Evolutionary conservation across 2,113 vertebrate species (phyloP).

Genomic region (Pomatostomus ruficeps): DNA sequence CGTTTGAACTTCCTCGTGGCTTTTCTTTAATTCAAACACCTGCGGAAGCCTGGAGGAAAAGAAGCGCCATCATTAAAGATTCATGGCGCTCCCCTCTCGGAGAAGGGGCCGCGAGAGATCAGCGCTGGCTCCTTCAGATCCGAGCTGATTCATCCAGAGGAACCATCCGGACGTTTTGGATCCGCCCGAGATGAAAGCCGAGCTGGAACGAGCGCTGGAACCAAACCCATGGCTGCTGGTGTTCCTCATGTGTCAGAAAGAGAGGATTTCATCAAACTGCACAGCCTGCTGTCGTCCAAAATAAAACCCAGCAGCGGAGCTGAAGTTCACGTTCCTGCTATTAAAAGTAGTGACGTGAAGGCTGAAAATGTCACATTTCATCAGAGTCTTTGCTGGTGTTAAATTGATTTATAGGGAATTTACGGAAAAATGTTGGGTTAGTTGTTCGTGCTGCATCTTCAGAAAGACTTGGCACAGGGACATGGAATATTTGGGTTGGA

Average conservation of each 20-base stretch:
- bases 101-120: neutral
- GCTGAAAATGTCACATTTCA: neutral
- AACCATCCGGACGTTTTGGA: neutral
- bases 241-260: conserved; percentile 21
- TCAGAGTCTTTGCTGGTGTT: neutral
- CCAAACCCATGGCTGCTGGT: neutral
- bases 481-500: neutral
- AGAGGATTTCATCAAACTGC: neutral
- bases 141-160: conserved; percentile 39
- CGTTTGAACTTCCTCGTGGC: neutral
- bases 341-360: neutral
- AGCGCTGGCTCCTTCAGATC: neutral
- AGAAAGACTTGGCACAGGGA: neutral
- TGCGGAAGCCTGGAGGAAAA: neutral
- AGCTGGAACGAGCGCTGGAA: neutral
- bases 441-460: neutral
- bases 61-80: neutral
- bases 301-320: neutral
- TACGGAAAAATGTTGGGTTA: neutral
- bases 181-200: neutral
- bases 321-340: rapidly evolving
- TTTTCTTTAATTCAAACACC: neutral
- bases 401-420: neutral
- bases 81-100: neutral
- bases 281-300: neutral